These are phyloP conservation scores for Lutraria lutraria DNA, from an alignment of 2,888 invertebrate genomes.

Conservation along the genomic window DNA sequence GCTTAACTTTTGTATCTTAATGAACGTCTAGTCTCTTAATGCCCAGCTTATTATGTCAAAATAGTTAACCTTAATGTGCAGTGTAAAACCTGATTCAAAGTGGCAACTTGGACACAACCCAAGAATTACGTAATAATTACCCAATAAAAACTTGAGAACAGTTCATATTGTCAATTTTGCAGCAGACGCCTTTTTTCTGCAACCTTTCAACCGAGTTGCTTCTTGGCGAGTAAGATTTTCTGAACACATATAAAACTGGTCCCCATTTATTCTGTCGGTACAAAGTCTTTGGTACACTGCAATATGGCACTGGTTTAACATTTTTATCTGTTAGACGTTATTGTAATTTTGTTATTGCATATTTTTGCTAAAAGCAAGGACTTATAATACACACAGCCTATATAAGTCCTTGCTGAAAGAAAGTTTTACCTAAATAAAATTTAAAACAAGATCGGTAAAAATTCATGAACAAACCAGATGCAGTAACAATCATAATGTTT, in stretches of 20 bases:
- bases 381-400: no score
- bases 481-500: no score
- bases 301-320: no score
- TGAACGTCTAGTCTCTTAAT: slow-evolving; percentile 29
- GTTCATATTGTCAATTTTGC: not conserved
- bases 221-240: not conserved
- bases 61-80: slow-evolving; percentile 21
- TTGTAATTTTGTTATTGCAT: no score
- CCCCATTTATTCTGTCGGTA: no score
- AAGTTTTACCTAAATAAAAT: no score
- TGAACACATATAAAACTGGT: not conserved
- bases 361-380: no score
- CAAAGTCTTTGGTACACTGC: no score
- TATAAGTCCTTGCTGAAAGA: no score
- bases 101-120: slow-evolving; percentile 30
- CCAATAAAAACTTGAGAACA: slow-evolving; percentile 2
- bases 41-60: slow-evolving; percentile 37
- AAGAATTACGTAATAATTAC: slow-evolving; percentile 22
- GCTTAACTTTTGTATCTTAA: slow-evolving; percentile 2
- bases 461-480: no score
- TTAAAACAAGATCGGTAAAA: no score
- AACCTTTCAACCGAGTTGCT: not conserved
- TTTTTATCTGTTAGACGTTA: no score
- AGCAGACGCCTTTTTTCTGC: not conserved
- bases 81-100: not conserved